These are phyloP conservation scores for Ennomos quercinarius DNA, from an alignment of 2,888 invertebrate genomes.

Conservation along the genomic window DNA sequence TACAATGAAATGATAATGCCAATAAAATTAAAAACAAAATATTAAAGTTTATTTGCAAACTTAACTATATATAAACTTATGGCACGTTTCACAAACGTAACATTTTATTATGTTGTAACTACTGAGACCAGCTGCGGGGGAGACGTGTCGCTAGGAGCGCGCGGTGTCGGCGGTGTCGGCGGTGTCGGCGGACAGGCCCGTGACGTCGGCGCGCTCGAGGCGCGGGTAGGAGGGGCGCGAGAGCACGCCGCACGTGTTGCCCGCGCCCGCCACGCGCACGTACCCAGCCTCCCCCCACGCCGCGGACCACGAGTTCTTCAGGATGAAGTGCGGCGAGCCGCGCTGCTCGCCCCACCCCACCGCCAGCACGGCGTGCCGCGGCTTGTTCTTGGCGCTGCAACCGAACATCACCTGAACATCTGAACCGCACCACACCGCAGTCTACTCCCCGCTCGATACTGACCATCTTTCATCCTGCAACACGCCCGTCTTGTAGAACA, in stretches of 20 bases:
- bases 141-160: too few species aligned
- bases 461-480: slow-evolving; percentile 70
- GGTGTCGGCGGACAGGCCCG: slow-evolving; percentile 30
- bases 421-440: background rate
- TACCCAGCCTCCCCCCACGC: slow-evolving; percentile 70
- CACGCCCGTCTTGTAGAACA: slow-evolving; percentile 59
- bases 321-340: slow-evolving; percentile 64
- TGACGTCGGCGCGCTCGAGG: slow-evolving; percentile 58
- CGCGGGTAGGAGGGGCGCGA: slow-evolving; percentile 63
- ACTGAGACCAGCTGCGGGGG: too few species aligned
- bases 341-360: slow-evolving; percentile 68
- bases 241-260: slow-evolving; percentile 73
- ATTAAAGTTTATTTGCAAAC: slow-evolving; percentile 7
- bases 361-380: slow-evolving; percentile 68
- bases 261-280: slow-evolving; percentile 60
- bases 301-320: slow-evolving; percentile 73
- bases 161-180: too few species aligned
- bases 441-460: slow-evolving; percentile 23
- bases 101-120: too few species aligned
- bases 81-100: too few species aligned
- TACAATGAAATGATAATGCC: slow-evolving; percentile 2
- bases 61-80: slow-evolving; percentile 29
- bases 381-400: slow-evolving; percentile 52
- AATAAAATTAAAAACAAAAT: too few species aligned
- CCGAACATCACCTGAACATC: background rate